Evolutionary conservation across 2,113 vertebrate species (phyloP).

Genomic region (Sorex fumeus): DNA sequence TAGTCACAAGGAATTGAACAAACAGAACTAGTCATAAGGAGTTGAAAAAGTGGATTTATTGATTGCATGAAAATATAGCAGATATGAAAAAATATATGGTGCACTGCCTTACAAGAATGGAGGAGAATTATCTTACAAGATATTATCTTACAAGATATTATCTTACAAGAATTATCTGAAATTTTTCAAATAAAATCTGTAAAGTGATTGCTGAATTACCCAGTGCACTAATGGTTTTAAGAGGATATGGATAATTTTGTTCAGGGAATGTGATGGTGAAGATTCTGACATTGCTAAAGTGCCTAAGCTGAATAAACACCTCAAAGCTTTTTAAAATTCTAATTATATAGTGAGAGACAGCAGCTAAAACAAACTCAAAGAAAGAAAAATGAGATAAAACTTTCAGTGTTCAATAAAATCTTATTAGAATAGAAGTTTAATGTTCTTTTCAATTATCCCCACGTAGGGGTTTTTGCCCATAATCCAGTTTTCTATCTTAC

Average conservation of each 20-base stretch:
- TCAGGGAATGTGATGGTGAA: neutral
- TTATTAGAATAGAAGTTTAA: neutral
- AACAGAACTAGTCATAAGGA: neutral
- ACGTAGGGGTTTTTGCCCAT: neutral
- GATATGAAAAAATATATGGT: neutral
- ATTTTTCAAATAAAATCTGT: too few species aligned
- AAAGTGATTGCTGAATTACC: neutral
- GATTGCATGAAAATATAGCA: neutral
- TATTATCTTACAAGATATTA: neutral
- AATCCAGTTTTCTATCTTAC: neutral
- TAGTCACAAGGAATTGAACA: slow-evolving; percentile 21
- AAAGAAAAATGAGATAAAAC: slow-evolving; percentile 11
- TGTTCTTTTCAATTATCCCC: neutral
- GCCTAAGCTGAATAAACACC: neutral
- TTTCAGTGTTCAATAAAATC: neutral
- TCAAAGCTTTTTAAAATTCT: slow-evolving; percentile 10
- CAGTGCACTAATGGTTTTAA: neutral
- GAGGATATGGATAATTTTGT: neutral
- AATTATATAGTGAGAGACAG: neutral
- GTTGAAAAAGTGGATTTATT: neutral
- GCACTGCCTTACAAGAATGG: neutral
- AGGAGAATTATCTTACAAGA: neutral
- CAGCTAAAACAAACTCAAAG: neutral
- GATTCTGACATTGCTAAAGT: neutral
- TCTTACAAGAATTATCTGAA: neutral